Percentiles rank a stretch among this genome's conserved stretches.
phyloP scores from a whole-genome alignment of 2,113 vertebrate species.

The Hydrolagus affinis region DNA sequence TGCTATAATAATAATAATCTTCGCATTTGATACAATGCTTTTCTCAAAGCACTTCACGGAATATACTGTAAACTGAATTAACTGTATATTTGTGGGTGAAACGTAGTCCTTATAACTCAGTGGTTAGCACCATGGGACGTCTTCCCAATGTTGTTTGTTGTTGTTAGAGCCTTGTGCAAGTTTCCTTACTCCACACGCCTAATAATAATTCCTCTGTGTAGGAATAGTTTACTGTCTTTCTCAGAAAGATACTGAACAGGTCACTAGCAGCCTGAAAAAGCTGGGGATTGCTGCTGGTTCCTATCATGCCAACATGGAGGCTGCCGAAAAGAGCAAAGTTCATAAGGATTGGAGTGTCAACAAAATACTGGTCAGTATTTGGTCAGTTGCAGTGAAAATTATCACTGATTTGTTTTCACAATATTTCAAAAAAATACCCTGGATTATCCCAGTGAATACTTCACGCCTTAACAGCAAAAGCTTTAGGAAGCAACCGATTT shows the following conservation, averaged over 20 bases:
- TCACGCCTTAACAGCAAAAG: not conserved
- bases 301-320: conserved; percentile 86
- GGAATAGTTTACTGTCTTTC: conserved; percentile 96
- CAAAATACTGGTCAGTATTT: conserved; percentile 79
- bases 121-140: too few relatives aligned
- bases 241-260: conserved; percentile 85
- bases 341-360: conserved; percentile 78
- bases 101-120: too few relatives aligned
- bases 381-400: too few relatives aligned
- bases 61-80: too few relatives aligned
- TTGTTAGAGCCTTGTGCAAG: too few relatives aligned
- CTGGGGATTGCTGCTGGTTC: conserved; percentile 65
- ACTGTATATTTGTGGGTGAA: too few relatives aligned
- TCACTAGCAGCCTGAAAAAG: conserved; percentile 72
- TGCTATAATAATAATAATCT: too few relatives aligned
- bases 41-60: too few relatives aligned
- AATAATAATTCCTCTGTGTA: conserved; percentile 46
- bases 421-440: not conserved
- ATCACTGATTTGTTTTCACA: not conserved
- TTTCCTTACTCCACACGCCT: too few relatives aligned
- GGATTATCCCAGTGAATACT: not conserved
- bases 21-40: too few relatives aligned
- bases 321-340: conserved; percentile 68
- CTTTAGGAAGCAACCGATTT: not conserved
- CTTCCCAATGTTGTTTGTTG: too few relatives aligned